These are phyloP conservation scores for Callinectes sapidus DNA, from an alignment of 2,888 invertebrate genomes.

Conservation along the genomic window DNA sequence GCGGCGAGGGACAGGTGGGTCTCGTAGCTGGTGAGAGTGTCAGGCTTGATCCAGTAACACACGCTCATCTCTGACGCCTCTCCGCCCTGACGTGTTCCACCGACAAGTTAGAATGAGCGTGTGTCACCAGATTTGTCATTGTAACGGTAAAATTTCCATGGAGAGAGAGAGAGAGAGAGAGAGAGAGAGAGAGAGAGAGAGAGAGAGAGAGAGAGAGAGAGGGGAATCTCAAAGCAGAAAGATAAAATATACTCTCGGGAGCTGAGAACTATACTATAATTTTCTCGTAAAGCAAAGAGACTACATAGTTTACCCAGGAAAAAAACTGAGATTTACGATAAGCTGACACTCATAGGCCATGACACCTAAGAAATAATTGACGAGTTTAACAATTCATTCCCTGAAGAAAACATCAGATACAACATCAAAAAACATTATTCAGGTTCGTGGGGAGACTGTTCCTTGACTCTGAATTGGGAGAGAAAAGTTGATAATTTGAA, in stretches of 20 bases:
- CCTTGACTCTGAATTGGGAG: background rate
- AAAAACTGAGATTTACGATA: background rate
- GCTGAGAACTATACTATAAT: background rate
- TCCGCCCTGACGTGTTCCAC: background rate
- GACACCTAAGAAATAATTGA: no score
- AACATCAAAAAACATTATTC: no score
- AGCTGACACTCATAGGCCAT: background rate
- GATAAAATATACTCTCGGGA: background rate
- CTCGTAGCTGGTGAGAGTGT: conserved; percentile 56
- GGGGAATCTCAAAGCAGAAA: background rate
- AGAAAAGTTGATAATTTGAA: background rate
- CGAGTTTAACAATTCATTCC: no score
- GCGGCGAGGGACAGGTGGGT: conserved; percentile 55
- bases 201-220: conserved; percentile 34
- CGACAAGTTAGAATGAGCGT: background rate
- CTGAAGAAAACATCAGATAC: no score
- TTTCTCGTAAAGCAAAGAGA: background rate
- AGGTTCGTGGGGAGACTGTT: no score
- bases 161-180: conserved; percentile 29
- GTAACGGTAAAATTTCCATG: background rate
- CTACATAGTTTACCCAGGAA: background rate
- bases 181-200: conserved; percentile 39
- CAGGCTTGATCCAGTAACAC: conserved; percentile 51
- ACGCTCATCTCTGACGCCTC: conserved; percentile 36
- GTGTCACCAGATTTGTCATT: background rate